Base-by-base conservation (phyloP, 2,888 invertebrate species). In the Acronicta leporina region DNA sequence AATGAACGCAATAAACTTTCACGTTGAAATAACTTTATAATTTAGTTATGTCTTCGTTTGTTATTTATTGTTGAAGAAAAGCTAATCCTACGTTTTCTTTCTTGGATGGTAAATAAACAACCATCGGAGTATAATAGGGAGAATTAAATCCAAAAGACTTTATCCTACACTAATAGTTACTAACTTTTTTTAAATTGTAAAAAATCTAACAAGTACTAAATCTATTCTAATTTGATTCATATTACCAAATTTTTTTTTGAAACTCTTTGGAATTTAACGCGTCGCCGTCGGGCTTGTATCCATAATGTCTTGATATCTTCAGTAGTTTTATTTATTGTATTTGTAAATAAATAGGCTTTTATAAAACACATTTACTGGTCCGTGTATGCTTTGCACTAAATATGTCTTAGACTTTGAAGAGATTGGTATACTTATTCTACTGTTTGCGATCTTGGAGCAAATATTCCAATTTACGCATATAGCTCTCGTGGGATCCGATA, bases 1-100 rank as follows among this genome's bases (percentile, higher is more conserved):
- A 67, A 73, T 15, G 50, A 55, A 61, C 14, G 61, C 55, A 73
- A 61, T 73, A 49, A 73, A 69, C 73, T 73, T 60, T 56, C 52
- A 61, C 62, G 68, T 73, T 73, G 56, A 73, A 67, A 69, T 56
- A 73, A 73, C 49, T 73, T 73, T 47, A 73, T 73, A 61, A 69
- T 73, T 56, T 38, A 53, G 73, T 69, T 69, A 53, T 56, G 49
- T 61, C 49, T 61, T 61, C 50, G 43, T 68, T 67, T 49, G 43
- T 69, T 69, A 73, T 73, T 67, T 73, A 61, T 67, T 45, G 61
- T 69, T 56, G 30, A 40, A 73, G 61, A 73, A 56, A 53, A 69
- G 52, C 49, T 69, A 61, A 73, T 68, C 55, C 40, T 27, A 46
- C 52, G 43, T 49, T 49, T 73, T 67, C 60, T 67, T 55, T 73